These are phyloP conservation scores for Labroides dimidiatus DNA, from an alignment of 2,797 vertebrate genomes.

Conservation along the genomic window DNA sequence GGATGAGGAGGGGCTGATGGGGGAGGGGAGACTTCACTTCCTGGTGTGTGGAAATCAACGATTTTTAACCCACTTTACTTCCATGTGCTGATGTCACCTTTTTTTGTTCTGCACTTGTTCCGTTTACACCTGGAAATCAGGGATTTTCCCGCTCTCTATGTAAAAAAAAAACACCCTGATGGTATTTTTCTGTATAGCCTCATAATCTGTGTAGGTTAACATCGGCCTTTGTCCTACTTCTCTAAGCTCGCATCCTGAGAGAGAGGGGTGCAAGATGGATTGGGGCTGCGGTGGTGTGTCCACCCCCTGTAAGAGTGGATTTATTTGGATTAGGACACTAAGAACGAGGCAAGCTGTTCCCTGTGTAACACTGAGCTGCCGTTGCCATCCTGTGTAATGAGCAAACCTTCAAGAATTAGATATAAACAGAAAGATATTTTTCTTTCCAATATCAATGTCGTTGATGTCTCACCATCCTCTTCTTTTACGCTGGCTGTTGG, in stretches of 20 bases:
- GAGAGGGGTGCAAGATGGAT: conserved; percentile 64
- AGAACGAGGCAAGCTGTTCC: conserved; percentile 80
- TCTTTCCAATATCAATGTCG: background rate
- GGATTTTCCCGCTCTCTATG: background rate
- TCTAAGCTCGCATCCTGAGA: conserved; percentile 62
- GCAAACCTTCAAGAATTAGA: background rate
- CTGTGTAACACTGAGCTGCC: conserved; percentile 53
- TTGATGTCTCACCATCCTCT: conserved; percentile 88
- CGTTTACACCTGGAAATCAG: background rate
- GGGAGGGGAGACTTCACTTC: conserved; percentile 41
- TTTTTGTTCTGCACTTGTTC: background rate
- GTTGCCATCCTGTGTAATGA: conserved; percentile 22
- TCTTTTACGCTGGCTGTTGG: conserved; percentile 83
- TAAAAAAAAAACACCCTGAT: background rate
- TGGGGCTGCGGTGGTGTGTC: conserved; percentile 60
- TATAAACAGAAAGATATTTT: background rate
- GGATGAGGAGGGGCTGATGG: conserved; percentile 23
- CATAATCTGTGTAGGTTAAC: conserved; percentile 66
- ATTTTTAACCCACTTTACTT: conserved; percentile 34
- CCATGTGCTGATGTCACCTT: conserved; percentile 8
- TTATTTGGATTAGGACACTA: conserved; percentile 84
- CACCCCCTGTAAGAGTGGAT: conserved; percentile 77
- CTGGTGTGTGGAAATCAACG: conserved; percentile 12
- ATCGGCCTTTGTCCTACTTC: conserved; percentile 76
- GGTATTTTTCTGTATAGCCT: background rate